Conservation (phyloP, 2,113 vertebrate genomes). For the Glareola pratincola region DNA sequence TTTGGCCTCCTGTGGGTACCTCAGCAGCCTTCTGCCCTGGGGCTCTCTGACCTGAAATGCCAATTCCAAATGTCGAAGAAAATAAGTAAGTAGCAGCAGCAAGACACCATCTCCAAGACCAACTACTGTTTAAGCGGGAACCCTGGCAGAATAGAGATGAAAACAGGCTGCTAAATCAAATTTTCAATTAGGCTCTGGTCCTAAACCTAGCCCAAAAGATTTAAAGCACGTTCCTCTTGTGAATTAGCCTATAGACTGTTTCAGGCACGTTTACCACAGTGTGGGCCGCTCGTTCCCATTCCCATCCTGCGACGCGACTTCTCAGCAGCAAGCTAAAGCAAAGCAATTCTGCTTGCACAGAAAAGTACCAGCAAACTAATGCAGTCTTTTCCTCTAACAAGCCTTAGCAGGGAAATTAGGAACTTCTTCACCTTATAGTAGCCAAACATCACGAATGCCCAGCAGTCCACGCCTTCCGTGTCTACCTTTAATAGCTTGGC, state of each 20-base stretch:
- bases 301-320: neutral
- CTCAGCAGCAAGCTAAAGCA: neutral
- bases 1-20: neutral
- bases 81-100: neutral
- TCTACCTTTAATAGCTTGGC: neutral
- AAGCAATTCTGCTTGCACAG: neutral
- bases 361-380: neutral
- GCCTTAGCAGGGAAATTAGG: neutral
- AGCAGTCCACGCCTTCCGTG: neutral
- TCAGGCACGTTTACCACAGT: neutral
- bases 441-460: neutral
- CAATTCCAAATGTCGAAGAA: neutral
- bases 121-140: neutral
- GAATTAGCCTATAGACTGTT: neutral
- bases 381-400: neutral
- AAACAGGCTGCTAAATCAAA: neutral
- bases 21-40: neutral
- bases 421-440: neutral
- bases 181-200: neutral
- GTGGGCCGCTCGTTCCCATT: neutral
- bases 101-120: neutral
- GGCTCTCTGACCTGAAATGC: neutral
- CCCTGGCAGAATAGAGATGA: rapidly evolving
- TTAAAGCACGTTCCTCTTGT: neutral
- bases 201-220: neutral